Percentiles rank a stretch among this genome's conserved stretches.
These are phyloP conservation scores for Scrobipalpa atriplicella DNA, from an alignment of 2,888 invertebrate species.

Conservation along the genomic window DNA sequence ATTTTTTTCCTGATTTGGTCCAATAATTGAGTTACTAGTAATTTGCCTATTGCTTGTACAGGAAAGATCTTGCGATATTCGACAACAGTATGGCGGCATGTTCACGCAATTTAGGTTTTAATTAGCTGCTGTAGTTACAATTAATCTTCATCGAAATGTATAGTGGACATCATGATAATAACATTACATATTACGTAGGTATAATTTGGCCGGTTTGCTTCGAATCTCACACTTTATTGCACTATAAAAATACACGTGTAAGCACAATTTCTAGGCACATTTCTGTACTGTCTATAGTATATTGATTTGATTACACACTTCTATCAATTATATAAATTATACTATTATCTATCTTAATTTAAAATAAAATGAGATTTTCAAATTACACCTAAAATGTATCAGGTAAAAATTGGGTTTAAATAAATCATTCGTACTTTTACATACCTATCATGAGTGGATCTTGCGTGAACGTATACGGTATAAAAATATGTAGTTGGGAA, in stretches of 20 bases:
- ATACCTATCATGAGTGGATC: not conserved
- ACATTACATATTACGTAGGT: too few relatives aligned
- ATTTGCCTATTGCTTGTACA: not conserved
- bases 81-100: not conserved
- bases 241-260: slow-evolving; percentile 79
- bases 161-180: not conserved
- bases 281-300: slow-evolving; percentile 73
- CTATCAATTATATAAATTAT: slow-evolving; percentile 62
- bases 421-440: not conserved
- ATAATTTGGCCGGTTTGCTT: slow-evolving; percentile 45
- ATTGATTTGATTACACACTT: slow-evolving; percentile 69
- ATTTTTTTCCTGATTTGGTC: slow-evolving; percentile 22
- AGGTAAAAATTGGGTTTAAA: slow-evolving; percentile 13
- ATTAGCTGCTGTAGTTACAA: not conserved
- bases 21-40: not conserved
- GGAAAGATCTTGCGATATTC: slow-evolving; percentile 2
- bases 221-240: slow-evolving; percentile 70
- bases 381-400: slow-evolving; percentile 22
- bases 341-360: slow-evolving; percentile 44
- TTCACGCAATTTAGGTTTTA: not conserved
- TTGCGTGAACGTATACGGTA: slow-evolving; percentile 9
- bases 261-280: slow-evolving; percentile 81
- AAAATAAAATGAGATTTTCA: slow-evolving; percentile 32
- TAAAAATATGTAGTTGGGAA: slow-evolving; percentile 14
- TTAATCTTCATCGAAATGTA: not conserved